phyloP scores from a whole-genome alignment of 2,113 vertebrate genomes.

The Isurus oxyrinchus region DNA sequence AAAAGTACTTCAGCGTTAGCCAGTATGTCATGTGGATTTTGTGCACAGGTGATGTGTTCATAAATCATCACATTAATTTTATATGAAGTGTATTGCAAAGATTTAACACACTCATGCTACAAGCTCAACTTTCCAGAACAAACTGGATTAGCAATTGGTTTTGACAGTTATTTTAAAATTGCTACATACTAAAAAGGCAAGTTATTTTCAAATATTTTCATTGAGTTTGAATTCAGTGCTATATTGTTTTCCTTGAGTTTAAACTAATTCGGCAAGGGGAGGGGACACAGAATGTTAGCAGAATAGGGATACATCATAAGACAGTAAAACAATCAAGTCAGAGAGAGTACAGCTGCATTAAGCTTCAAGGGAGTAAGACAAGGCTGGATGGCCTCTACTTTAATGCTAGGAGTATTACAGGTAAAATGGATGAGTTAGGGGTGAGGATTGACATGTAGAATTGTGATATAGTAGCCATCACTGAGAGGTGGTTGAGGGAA shows the following conservation, averaged over 20 bases:
- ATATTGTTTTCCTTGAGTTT: neutral
- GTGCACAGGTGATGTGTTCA: neutral
- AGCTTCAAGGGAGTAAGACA: too few relatives aligned
- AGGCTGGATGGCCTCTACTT: too few relatives aligned
- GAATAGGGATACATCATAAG: too few relatives aligned
- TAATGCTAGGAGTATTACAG: too few relatives aligned
- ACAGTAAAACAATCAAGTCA: too few relatives aligned
- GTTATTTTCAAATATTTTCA: neutral
- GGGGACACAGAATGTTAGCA: too few relatives aligned
- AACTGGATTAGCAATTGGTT: neutral
- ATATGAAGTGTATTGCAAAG: neutral
- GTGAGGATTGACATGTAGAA: too few relatives aligned
- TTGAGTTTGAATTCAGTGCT: neutral
- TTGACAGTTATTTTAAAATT: neutral
- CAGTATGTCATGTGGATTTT: neutral
- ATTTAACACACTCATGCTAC: neutral
- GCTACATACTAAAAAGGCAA: neutral
- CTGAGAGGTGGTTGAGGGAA: too few relatives aligned
- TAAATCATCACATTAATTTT: neutral
- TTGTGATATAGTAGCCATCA: too few relatives aligned
- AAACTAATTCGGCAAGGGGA: too few relatives aligned
- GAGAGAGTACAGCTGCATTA: too few relatives aligned
- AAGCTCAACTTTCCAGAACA: neutral
- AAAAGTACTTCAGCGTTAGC: neutral
- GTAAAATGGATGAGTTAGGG: too few relatives aligned